Evolutionary conservation across 2,113 vertebrate genomes (phyloP).

Genomic region (Larimichthys crocea): DNA sequence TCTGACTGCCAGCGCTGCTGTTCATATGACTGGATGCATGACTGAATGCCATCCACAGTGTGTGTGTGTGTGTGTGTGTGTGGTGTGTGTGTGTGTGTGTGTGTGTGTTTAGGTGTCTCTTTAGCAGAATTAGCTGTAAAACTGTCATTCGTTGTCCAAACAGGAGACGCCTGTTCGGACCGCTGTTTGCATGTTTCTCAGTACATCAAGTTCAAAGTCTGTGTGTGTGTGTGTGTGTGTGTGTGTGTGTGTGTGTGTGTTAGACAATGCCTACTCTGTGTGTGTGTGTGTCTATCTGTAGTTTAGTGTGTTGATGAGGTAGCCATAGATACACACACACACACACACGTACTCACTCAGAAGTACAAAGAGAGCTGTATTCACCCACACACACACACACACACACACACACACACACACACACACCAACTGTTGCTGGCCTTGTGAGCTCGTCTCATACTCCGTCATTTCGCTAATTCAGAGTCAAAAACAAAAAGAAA

Average conservation of each 20-base stretch:
- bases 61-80: background rate
- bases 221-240: slow-evolving; percentile 5
- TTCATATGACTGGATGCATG: slow-evolving; percentile 66
- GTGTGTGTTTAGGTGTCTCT: slow-evolving; percentile 36
- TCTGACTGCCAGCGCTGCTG: slow-evolving; percentile 39
- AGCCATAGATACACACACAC: slow-evolving; percentile 54
- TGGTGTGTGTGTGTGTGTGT: slow-evolving; percentile 44
- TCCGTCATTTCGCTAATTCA: slow-evolving; percentile 47
- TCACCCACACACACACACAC: slow-evolving; percentile 31
- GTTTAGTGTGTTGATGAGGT: slow-evolving; percentile 51
- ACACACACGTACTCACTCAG: background rate
- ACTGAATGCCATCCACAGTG: slow-evolving; percentile 46
- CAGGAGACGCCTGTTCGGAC: slow-evolving; percentile 25
- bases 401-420: slow-evolving; percentile 12
- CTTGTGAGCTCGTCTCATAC: slow-evolving; percentile 56
- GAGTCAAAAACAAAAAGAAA: slow-evolving; percentile 5
- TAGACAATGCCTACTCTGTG: slow-evolving; percentile 39
- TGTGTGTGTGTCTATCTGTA: slow-evolving; percentile 6
- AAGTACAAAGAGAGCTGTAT: slow-evolving; percentile 70
- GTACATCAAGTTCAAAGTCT: slow-evolving; percentile 34
- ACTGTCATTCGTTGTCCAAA: slow-evolving; percentile 37
- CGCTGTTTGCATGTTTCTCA: slow-evolving; percentile 35
- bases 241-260: slow-evolving; percentile 12
- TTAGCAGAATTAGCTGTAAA: slow-evolving; percentile 46
- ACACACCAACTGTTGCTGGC: slow-evolving; percentile 25